Evolutionary conservation across 2,888 invertebrate species (phyloP).

Genomic region (Tetragonula carbonaria): DNA sequence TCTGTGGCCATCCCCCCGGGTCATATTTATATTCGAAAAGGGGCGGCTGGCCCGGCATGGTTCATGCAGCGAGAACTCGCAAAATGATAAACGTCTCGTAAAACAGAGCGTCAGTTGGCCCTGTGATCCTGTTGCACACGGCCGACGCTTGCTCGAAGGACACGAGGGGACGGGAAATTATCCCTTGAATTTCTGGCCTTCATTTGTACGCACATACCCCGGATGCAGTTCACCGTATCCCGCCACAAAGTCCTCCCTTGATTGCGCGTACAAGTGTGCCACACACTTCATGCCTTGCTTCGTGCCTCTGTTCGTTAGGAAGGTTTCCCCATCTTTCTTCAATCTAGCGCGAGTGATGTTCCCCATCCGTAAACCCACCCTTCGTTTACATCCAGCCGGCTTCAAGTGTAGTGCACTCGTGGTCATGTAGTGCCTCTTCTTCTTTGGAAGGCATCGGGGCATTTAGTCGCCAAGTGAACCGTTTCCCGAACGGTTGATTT

Average conservation of each 20-base stretch:
- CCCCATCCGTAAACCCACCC: constrained; percentile 25
- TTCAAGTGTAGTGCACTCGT: constrained; percentile 23
- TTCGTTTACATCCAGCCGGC: constrained; percentile 8
- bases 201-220: constrained; percentile 47
- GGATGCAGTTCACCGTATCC: constrained; percentile 52
- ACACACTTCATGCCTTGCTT: constrained; percentile 33
- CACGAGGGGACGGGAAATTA: constrained; percentile 67
- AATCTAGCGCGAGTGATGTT: constrained; percentile 38
- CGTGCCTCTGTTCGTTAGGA: constrained; percentile 34
- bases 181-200: constrained; percentile 65
- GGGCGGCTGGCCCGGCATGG: no score
- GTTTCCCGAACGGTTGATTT: neutral
- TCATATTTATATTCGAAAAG: neutral
- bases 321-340: constrained; percentile 43
- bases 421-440: constrained; percentile 33
- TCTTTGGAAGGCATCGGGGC: constrained; percentile 34
- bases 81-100: constrained; percentile 4
- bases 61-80: neutral
- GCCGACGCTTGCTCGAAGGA: constrained; percentile 27
- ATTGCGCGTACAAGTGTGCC: constrained; percentile 67
- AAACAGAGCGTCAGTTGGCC: constrained; percentile 5
- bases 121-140: constrained; percentile 41
- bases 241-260: constrained; percentile 65
- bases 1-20: no score
- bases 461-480: constrained; percentile 29